These are phyloP conservation scores for Serrognathus titanus DNA, from an alignment of 2,888 invertebrate species.

Conservation along the genomic window DNA sequence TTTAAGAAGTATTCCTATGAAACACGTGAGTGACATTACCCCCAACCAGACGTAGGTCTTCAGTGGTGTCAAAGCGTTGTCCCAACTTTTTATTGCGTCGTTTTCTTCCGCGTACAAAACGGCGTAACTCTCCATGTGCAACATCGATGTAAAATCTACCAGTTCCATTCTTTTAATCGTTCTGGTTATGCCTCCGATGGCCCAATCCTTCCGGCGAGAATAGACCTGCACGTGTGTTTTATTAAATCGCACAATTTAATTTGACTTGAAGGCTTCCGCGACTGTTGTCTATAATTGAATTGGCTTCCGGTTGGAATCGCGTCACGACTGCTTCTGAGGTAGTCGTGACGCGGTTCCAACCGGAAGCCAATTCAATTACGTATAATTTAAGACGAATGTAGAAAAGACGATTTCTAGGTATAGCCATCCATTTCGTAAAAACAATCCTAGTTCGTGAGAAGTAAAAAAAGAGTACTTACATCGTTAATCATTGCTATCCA, in stretches of 20 bases:
- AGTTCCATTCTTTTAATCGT: slow-evolving; percentile 8
- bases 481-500: slow-evolving; percentile 17
- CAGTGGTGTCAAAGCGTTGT: background rate
- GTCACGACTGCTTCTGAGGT: too few relatives aligned
- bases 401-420: too few relatives aligned
- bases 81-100: background rate
- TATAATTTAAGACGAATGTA: too few relatives aligned
- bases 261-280: too few relatives aligned
- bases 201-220: slow-evolving; percentile 11
- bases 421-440: too few relatives aligned
- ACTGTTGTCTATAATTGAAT: too few relatives aligned
- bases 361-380: too few relatives aligned
- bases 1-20: background rate
- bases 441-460: too few relatives aligned
- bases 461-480: slow-evolving; percentile 4
- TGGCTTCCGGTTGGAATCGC: too few relatives aligned
- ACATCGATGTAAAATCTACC: slow-evolving; percentile 14
- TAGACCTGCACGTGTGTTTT: slow-evolving; percentile 5
- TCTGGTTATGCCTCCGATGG: slow-evolving; percentile 16
- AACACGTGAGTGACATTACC: background rate
- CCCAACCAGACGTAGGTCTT: background rate
- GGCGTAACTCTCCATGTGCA: slow-evolving; percentile 19
- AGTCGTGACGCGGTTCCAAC: too few relatives aligned
- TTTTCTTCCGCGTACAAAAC: slow-evolving; percentile 1
- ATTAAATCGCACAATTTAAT: too few relatives aligned